A percentile compares a stretch with the other conserved stretches of the same genome.
These are phyloP conservation scores for Eunapius fragilis DNA, from an alignment of 37 sponge, comb jelly and placozoan genomes.

Conservation along the genomic window DNA sequence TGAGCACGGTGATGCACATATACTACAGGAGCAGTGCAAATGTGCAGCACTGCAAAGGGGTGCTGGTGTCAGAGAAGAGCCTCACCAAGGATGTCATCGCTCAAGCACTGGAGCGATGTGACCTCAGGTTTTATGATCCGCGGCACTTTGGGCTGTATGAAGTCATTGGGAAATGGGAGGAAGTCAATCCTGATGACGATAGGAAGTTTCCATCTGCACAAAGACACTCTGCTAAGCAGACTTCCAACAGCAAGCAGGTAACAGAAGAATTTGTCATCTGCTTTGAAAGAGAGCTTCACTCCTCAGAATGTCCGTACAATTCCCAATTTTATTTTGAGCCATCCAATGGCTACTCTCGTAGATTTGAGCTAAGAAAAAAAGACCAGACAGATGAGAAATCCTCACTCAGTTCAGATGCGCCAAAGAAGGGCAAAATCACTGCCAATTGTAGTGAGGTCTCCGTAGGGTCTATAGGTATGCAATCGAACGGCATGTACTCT, in stretches of 20 bases:
- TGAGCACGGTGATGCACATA: slow-evolving; percentile 68
- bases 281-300: slow-evolving; percentile 37
- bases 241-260: neutral
- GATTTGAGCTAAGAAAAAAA: slow-evolving; percentile 62
- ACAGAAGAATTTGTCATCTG: slow-evolving; percentile 52
- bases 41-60: slow-evolving; percentile 68
- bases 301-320: slow-evolving; percentile 43
- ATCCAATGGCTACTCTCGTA: slow-evolving; percentile 42
- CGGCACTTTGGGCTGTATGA: slow-evolving; percentile 51
- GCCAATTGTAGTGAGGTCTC: no score
- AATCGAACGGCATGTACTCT: neutral
- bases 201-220: neutral
- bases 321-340: slow-evolving; percentile 34
- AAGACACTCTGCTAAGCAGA: neutral
- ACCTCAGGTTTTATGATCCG: slow-evolving; percentile 33
- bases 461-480: neutral
- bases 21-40: slow-evolving; percentile 46
- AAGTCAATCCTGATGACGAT: slow-evolving; percentile 4
- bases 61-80: slow-evolving; percentile 66
- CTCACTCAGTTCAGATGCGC: neutral
- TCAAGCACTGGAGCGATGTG: slow-evolving; percentile 75
- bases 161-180: slow-evolving; percentile 63
- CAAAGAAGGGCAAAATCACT: neutral
- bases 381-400: neutral
- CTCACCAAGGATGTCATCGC: slow-evolving; percentile 54